Base-by-base conservation (phyloP, 2,113 vertebrate genomes). In the Channa argus region DNA sequence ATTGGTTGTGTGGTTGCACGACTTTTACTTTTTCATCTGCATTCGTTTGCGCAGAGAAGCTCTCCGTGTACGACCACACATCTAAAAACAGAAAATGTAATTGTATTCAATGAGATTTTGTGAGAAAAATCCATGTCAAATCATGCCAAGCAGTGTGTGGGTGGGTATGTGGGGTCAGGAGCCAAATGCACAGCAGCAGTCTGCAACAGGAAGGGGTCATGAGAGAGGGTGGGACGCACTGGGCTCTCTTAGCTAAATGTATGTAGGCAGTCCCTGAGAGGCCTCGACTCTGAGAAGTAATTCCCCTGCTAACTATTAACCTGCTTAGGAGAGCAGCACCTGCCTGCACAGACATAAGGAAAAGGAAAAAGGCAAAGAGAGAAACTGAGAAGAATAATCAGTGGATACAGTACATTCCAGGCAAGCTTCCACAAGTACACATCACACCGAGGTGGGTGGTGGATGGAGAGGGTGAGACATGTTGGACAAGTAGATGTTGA, bases 401-500 rank as follows among this genome's bases (percentile, higher is more conserved):
- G 50, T 43, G 46, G 63, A 83, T 78, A 41, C 73, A 55, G 65
- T 33, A 39, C 74, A 86, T 91, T 90, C 82, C 86, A 82, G 83
- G 78, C 90, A 88, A 76, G 89, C 73, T 81, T 70, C 77, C 63
- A 87, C 88, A 90, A 70, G 86, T 78, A 74, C 67, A 52, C 43
- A 37, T 46, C n/a, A 13, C 54, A 47, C 55, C 74, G 71, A 78
- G 39, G 37, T 62, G 38, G 80, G 54, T 36, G 74, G 73, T 7
- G 67, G 69, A 74, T 6, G 34, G 37, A 65, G 64, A 58, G 8
- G 13, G 38, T 37, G 62, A 72, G 71, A 74, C 62, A 8, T 47
- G 50, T 66, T 51, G 77, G 71, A 80, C 67, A 36, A 63, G 56
- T 33, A 50, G 6, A 71, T 65, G 72, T 24, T 15, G 61, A 62